Evolutionary conservation across 2,113 vertebrate genomes (phyloP), one percentile per base, ranked within the genome.

Genomic region (Xerus inauris): DNA sequence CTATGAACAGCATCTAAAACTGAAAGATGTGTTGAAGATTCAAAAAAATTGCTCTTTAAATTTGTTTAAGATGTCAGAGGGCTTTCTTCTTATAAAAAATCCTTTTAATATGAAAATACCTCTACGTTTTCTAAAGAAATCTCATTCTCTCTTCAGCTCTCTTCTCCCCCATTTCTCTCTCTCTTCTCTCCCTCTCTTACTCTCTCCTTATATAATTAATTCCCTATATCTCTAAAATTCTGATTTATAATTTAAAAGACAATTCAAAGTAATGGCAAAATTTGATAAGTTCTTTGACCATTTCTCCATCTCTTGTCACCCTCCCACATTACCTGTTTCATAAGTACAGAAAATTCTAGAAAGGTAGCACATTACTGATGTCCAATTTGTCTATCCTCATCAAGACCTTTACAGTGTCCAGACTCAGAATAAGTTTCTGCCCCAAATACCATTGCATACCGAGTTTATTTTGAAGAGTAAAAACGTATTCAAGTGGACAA

Each of bases 41-140:
- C 81, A 76, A 76, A 92, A 93, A 92, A 28, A 45, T 47, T 92
- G 42, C n/a, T 94, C n/a, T 92, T 87, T 72, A 64, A 80, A 40
- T 97, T 87, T 72, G 5, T 93, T 57, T 94, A 62, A 92, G 17
- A 64, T 94, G 22, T 64, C 59, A 93, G 38, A 16, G 40, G 64
- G 20, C n/a, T 88, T 49, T 79, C 20, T 82, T 84, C 82, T 89
- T 86, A 81, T 89, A 85, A 82, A 67, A 85, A 82, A 67, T 38
- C 3, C 30, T 79, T 85, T 86, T 42, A 65, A 47, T 38, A 28
- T 89, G 19, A 84, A 82, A 73, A 54, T 40, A 19, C 14, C 26
- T 86, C 49, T 62, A 38, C 22, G 65, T 89, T 94, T 69, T 87
- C 17, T 85, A 77, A 89, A 69, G 47, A 79, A 89, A 42, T 54